Evolutionary conservation across 2,797 vertebrate genomes (phyloP).

Genomic region (Kryptopterus vitreolus): DNA sequence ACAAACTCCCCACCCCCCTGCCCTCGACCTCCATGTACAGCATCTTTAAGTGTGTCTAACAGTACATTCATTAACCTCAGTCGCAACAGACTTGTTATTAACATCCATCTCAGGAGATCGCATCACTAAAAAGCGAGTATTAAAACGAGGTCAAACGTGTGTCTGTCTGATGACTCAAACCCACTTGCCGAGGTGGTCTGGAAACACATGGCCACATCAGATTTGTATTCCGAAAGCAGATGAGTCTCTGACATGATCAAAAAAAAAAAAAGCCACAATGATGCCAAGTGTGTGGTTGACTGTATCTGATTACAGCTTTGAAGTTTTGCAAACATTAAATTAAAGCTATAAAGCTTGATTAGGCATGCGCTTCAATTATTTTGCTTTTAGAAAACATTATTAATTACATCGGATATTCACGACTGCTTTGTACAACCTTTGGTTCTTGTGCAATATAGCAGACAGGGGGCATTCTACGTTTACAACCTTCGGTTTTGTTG

Average conservation of each 20-base stretch:
- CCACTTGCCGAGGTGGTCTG: constrained; percentile 11
- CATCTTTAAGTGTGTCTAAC: background rate
- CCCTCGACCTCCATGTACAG: background rate
- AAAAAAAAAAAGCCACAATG: background rate
- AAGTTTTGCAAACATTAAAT: background rate
- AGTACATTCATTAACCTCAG: background rate
- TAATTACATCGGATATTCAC: background rate
- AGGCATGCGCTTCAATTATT: too few relatives aligned
- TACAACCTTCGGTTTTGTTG: background rate
- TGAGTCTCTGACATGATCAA: background rate
- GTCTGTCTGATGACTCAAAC: constrained; percentile 11
- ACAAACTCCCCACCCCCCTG: background rate
- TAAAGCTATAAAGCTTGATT: background rate
- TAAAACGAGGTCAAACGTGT: background rate
- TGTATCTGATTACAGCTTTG: too few relatives aligned
- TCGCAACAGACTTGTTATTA: constrained; percentile 2
- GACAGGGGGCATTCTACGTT: background rate
- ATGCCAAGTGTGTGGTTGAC: background rate
- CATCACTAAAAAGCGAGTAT: background rate
- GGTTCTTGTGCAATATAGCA: too few relatives aligned
- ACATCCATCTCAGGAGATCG: background rate
- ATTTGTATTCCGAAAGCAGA: background rate
- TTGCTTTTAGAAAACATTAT: background rate
- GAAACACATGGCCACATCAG: background rate
- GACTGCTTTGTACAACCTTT: too few relatives aligned